phyloP scores from a whole-genome alignment of 2,113 vertebrate genomes.

The Coregonus clupeaformis region DNA sequence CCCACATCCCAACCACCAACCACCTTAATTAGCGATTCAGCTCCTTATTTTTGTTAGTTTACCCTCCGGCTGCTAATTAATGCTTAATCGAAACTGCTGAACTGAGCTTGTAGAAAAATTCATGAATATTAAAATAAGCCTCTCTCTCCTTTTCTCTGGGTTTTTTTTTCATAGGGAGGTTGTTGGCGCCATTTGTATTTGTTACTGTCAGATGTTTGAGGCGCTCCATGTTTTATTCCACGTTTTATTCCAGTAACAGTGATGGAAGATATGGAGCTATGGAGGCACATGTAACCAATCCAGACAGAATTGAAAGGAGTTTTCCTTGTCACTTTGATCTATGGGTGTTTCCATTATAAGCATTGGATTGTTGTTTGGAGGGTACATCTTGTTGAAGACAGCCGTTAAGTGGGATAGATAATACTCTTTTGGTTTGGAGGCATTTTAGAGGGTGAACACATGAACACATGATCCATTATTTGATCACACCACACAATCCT shows the following conservation, averaged over 20 bases:
- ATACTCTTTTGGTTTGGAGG: conserved; percentile 10
- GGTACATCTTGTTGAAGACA: conserved; percentile 26
- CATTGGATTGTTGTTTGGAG: background rate
- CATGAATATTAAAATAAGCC: conserved; percentile 99
- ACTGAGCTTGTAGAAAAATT: conserved; percentile 98
- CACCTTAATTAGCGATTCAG: conserved; percentile 99
- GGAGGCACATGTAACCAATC: conserved; percentile 25
- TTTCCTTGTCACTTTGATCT: conserved; percentile 27
- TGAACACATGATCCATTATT: conserved; percentile 10
- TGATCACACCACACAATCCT: background rate
- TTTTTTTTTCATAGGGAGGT: background rate
- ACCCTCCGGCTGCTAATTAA: conserved; percentile 99
- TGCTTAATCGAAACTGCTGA: conserved; percentile 99
- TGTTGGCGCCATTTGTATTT: conserved; percentile 83
- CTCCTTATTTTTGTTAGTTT: conserved; percentile 99
- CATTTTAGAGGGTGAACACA: conserved; percentile 21
- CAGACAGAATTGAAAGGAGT: conserved; percentile 27
- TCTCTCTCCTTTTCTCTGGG: conserved; percentile 61
- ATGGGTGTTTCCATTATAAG: background rate
- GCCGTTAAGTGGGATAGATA: conserved; percentile 20
- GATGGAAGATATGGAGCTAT: conserved; percentile 10
- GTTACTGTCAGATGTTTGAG: conserved; percentile 86
- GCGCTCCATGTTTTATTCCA: conserved; percentile 73
- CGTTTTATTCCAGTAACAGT: conserved; percentile 40
- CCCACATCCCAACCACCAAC: conserved; percentile 89